Evolutionary conservation across 2,888 invertebrate species (phyloP), one percentile per base, ranked within the genome.

Genomic region (Drosophila eohydei): DNA sequence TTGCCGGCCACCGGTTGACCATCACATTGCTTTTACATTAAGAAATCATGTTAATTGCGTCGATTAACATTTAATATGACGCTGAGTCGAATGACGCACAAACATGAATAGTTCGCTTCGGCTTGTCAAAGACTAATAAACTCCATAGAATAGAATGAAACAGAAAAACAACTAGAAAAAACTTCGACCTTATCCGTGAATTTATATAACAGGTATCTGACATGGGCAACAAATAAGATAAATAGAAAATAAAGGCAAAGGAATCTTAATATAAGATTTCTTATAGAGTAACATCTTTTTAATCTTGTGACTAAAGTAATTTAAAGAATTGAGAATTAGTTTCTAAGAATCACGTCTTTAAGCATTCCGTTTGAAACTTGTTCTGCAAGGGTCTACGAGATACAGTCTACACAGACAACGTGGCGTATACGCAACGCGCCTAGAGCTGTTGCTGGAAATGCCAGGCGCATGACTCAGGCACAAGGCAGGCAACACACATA

Each of bases 1-100:
- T 78, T 89, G 86, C 77, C 83, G 84, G 74, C 52, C 78, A 88
- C 88, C 74, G 78, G 90, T 87, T 87, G 87, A 71, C 87, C 87
- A 81, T 87, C 87, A 63, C 76, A 81, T 73, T 74, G 86, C 74
- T 51, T 83, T 78, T 71, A 63, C 85, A 74, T 88, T 88, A 78
- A 79, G 76, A 88, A 86, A 81, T 82, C 79, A 81, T 73, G 69
- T 71, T 77, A 83, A 89, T 86, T 75, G 71, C 52, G 32, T 63
- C 68, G 79, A 86, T 83, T 81, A 73, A 62, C 54, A 70, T 75
- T 74, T 72, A 77, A 78, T 71, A 32, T 38, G 38, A 16, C 58
- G 30, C 48, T 32, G 30, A 30, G 46, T 21, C 38, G 11, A 48
- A 21, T 48, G 30, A 38, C 30, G 14, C 16, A 48, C 9, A 14